phyloP scores from a whole-genome alignment of 2,113 vertebrate species.

The Barbus barbus region DNA sequence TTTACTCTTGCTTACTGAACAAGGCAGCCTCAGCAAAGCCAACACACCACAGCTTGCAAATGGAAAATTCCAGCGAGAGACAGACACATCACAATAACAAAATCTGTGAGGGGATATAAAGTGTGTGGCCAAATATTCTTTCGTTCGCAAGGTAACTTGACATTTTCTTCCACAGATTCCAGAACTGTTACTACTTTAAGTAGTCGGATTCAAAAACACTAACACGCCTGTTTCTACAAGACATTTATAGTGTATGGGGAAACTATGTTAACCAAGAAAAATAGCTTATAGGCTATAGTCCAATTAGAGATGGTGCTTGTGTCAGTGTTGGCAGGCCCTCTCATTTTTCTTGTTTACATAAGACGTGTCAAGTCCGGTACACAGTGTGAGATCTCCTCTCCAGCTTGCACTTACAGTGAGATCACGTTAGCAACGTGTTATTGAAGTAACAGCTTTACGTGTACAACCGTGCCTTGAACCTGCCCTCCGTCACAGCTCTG shows the following conservation, averaged over 20 bases:
- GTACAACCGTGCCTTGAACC: conserved; percentile 5
- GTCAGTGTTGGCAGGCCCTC: conserved; percentile 30
- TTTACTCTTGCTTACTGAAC: conserved; percentile 59
- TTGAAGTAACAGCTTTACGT: conserved; percentile 10
- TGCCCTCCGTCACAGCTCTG: neutral
- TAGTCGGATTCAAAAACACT: neutral
- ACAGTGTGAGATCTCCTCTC: conserved; percentile 33
- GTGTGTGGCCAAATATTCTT: neutral
- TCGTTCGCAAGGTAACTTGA: neutral
- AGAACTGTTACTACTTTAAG: conserved; percentile 25
- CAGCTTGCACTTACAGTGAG: conserved; percentile 10
- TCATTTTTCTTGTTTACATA: conserved; percentile 42
- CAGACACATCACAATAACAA: conserved; percentile 62
- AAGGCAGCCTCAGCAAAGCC: conserved; percentile 59
- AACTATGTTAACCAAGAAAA: conserved; percentile 26
- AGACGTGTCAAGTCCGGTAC: conserved; percentile 36
- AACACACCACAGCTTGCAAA: conserved; percentile 58
- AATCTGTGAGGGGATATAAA: neutral
- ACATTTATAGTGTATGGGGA: conserved; percentile 27
- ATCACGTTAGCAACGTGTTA: conserved; percentile 6
- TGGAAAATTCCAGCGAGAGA: conserved; percentile 65
- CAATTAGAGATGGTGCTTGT: conserved; percentile 32
- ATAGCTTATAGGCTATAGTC: conserved; percentile 37
- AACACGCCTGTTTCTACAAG: neutral
- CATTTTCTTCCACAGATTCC: neutral